Conservation (phyloP, 2,888 invertebrate genomes). For the Anorthoa munda region DNA sequence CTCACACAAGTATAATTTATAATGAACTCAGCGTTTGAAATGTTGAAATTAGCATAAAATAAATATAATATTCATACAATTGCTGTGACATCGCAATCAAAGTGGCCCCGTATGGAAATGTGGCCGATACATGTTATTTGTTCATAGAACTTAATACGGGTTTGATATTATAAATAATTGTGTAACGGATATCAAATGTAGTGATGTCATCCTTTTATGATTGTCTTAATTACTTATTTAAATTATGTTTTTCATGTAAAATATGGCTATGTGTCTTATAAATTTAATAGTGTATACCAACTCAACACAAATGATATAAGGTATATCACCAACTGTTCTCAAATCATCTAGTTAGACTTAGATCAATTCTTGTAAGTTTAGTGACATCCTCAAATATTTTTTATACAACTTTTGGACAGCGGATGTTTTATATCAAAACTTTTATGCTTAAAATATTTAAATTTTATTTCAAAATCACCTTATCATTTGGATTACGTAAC, state of each 20-base stretch:
- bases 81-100: slow-evolving; percentile 79
- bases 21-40: slow-evolving; percentile 72
- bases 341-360: background rate
- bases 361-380: background rate
- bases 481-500: slow-evolving; percentile 38
- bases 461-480: slow-evolving; percentile 32
- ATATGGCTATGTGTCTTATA: slow-evolving; percentile 17
- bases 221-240: slow-evolving; percentile 55
- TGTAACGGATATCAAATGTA: slow-evolving; percentile 59
- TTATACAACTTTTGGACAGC: background rate
- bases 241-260: slow-evolving; percentile 38
- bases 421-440: slow-evolving; percentile 20
- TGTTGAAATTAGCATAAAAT: slow-evolving; percentile 86
- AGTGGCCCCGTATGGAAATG: slow-evolving; percentile 78
- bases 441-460: slow-evolving; percentile 39
- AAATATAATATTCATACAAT: slow-evolving; percentile 85
- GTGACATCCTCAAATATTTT: background rate
- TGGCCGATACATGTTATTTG: slow-evolving; percentile 69
- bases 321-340: background rate
- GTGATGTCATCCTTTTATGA: slow-evolving; percentile 60
- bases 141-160: slow-evolving; percentile 63
- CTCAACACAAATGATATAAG: background rate
- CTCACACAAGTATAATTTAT: slow-evolving; percentile 66
- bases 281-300: background rate
- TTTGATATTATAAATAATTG: slow-evolving; percentile 65